Evolutionary conservation across 2,113 vertebrate genomes (phyloP).

Genomic region (Ciconia stormi): DNA sequence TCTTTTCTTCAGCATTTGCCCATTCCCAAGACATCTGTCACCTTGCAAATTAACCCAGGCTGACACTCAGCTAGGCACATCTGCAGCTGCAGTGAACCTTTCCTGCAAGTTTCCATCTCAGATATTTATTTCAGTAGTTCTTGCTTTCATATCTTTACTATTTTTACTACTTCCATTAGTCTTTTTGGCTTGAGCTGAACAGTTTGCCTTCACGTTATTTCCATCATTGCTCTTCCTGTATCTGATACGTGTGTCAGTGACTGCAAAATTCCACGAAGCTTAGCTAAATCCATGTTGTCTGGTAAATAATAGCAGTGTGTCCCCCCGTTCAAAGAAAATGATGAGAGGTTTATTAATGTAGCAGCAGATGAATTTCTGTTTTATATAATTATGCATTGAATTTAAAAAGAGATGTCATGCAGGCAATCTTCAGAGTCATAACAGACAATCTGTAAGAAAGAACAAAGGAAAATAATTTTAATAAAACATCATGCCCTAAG

Average conservation of each 20-base stretch:
- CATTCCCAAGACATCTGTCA: background rate
- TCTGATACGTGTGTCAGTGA: accelerated
- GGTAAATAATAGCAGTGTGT: background rate
- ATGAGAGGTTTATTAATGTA: constrained; percentile 46
- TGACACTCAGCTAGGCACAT: background rate
- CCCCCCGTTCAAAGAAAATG: background rate
- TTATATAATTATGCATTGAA: constrained; percentile 59
- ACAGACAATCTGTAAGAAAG: constrained; percentile 50
- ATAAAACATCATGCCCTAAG: constrained; percentile 70
- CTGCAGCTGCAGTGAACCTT: background rate
- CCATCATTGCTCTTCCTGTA: background rate
- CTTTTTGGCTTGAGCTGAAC: background rate
- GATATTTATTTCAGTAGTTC: background rate
- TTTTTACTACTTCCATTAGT: background rate
- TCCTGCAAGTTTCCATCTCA: background rate
- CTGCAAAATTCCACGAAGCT: background rate
- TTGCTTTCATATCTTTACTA: background rate
- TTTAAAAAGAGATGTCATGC: constrained; percentile 42
- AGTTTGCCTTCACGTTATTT: background rate
- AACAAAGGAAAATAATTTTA: constrained; percentile 73
- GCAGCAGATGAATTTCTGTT: constrained; percentile 48
- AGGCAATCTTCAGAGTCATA: constrained; percentile 50
- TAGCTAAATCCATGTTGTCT: background rate
- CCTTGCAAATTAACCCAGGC: constrained; percentile 21
- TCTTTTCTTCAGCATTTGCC: background rate